phyloP scores from a whole-genome alignment of 2,797 vertebrate genomes.

The Columba guinea region DNA sequence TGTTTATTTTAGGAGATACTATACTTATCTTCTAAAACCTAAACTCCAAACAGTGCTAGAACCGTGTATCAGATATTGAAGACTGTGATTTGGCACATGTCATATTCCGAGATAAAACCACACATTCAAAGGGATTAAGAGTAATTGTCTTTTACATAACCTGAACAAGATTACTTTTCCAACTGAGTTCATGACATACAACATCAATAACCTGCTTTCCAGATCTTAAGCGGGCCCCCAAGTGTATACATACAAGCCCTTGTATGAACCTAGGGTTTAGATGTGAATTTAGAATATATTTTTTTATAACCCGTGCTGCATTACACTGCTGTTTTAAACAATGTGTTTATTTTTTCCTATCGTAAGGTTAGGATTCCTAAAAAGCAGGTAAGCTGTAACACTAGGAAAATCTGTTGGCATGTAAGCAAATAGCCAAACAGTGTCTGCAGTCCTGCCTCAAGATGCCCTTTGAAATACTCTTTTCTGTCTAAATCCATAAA shows the following conservation, averaged over 20 bases:
- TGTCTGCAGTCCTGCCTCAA: background rate
- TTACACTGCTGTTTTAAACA: background rate
- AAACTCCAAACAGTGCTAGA: slow-evolving; percentile 13
- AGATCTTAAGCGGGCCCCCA: background rate
- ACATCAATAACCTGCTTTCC: background rate
- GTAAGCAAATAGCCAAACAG: background rate
- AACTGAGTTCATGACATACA: background rate
- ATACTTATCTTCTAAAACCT: slow-evolving; percentile 24
- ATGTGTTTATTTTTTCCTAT: background rate
- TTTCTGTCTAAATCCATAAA: background rate
- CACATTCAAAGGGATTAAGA: background rate
- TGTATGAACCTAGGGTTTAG: background rate
- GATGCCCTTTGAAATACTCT: background rate
- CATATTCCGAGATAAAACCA: background rate
- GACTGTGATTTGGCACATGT: background rate
- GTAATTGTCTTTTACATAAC: slow-evolving; percentile 2
- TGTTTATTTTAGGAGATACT: slow-evolving; percentile 36
- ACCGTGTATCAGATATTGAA: slow-evolving; percentile 14
- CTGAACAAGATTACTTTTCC: background rate
- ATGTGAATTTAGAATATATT: background rate
- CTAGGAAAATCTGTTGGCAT: background rate
- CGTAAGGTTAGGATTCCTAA: background rate
- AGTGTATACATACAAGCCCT: background rate
- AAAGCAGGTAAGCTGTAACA: background rate
- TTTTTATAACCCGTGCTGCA: background rate